phyloP scores from a whole-genome alignment of 2,797 vertebrate species.

The Thamnophis elegans region DNA sequence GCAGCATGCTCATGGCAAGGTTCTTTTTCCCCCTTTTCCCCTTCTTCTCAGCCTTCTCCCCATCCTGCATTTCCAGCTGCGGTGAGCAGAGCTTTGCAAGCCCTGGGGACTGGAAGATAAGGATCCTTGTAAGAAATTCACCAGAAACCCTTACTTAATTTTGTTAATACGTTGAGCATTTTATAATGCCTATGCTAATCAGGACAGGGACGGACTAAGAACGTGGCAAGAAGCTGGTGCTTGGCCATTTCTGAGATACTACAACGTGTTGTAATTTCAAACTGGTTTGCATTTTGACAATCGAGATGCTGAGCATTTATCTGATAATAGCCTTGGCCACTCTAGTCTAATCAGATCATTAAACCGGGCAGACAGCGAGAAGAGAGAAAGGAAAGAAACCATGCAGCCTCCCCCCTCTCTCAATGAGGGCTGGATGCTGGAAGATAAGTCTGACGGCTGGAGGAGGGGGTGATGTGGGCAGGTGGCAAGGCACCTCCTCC shows the following conservation, averaged over 20 bases:
- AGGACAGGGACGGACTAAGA: too few species aligned
- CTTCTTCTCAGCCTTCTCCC: too few species aligned
- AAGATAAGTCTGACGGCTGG: too few species aligned
- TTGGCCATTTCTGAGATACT: not conserved
- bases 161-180: not conserved
- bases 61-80: too few species aligned
- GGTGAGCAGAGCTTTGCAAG: too few species aligned
- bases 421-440: too few species aligned
- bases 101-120: too few species aligned
- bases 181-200: not conserved
- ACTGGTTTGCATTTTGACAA: constrained; percentile 35
- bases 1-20: too few species aligned
- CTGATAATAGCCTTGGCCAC: constrained; percentile 54
- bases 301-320: constrained; percentile 53
- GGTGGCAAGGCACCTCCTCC: too few species aligned
- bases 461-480: too few species aligned
- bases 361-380: not conserved
- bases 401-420: not conserved
- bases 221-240: too few species aligned
- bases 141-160: not conserved
- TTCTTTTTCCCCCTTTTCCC: too few species aligned
- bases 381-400: not conserved
- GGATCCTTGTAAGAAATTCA: not conserved
- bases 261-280: constrained; percentile 42
- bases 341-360: not conserved